Conservation (phyloP, 2,113 vertebrate genomes). For the Chaetodon trifascialis region DNA sequence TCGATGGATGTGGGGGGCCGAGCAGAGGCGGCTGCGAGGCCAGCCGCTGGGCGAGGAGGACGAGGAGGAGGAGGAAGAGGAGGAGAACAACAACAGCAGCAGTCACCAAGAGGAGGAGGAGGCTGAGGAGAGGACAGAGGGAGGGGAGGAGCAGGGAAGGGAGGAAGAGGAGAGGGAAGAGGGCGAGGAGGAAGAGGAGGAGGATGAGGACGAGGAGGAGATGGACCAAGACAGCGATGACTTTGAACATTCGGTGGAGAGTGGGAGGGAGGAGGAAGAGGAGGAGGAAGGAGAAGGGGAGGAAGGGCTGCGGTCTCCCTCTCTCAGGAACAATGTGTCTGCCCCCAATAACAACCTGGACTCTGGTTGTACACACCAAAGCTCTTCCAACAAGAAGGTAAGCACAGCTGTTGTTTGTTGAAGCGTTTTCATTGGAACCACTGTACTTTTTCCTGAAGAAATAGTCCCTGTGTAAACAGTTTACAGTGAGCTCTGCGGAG, state of each 20-base stretch:
- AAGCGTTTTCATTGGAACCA: background rate
- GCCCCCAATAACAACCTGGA: constrained; percentile 90
- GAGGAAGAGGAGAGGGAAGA: constrained; percentile 86
- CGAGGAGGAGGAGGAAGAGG: constrained; percentile 86
- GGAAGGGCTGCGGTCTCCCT: constrained; percentile 78
- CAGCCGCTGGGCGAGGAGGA: constrained; percentile 77
- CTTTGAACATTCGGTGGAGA: constrained; percentile 96
- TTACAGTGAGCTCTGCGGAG: background rate
- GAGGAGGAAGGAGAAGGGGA: constrained; percentile 90
- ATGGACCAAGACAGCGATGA: constrained; percentile 99
- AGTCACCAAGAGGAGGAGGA: constrained; percentile 87
- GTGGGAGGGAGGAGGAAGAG: constrained; percentile 93
- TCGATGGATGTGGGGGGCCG: constrained; percentile 87
- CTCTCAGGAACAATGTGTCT: constrained; percentile 88
- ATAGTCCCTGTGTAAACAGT: background rate
- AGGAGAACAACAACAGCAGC: constrained; percentile 83
- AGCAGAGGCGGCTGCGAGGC: constrained; percentile 80
- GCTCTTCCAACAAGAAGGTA: constrained; percentile 93
- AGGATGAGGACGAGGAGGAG: constrained; percentile 95
- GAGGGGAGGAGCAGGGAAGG: constrained; percentile 83
- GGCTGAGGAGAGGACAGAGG: constrained; percentile 79
- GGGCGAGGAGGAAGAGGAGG: constrained; percentile 84
- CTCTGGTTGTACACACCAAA: constrained; percentile 89
- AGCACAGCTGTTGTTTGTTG: constrained; percentile 66
- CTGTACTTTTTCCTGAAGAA: background rate